phyloP scores from a whole-genome alignment of 2,888 invertebrate genomes.

The Hoplodrina ambigua region DNA sequence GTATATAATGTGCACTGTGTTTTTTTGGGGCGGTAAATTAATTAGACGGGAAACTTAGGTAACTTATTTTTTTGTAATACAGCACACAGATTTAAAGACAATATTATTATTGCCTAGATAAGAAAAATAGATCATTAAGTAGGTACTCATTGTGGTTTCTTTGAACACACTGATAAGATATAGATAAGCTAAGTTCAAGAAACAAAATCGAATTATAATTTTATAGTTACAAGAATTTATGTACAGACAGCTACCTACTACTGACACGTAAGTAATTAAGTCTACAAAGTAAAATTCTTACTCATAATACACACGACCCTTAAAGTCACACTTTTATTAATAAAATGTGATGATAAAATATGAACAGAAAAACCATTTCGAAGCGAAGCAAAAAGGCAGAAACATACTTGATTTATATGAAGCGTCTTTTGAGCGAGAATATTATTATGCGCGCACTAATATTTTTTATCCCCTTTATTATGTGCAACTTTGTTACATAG shows the following conservation, averaged over 20 bases:
- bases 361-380: slow-evolving; percentile 75
- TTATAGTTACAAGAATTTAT: background rate
- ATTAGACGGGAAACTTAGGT: background rate
- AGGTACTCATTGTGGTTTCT: background rate
- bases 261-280: slow-evolving; percentile 30
- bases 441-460: slow-evolving; percentile 79
- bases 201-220: background rate
- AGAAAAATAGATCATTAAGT: background rate
- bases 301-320: slow-evolving; percentile 61
- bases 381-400: slow-evolving; percentile 78
- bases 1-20: slow-evolving; percentile 21
- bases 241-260: slow-evolving; percentile 12
- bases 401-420: slow-evolving; percentile 85
- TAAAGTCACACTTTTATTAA: slow-evolving; percentile 78
- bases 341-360: slow-evolving; percentile 81
- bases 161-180: background rate
- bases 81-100: too few species aligned
- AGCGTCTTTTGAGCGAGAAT: slow-evolving; percentile 78
- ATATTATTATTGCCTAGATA: background rate
- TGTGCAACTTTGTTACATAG: slow-evolving; percentile 85
- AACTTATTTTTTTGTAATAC: background rate
- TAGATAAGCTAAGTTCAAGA: background rate
- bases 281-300: slow-evolving; percentile 76
- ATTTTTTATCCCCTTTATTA: slow-evolving; percentile 83
- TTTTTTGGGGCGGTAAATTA: slow-evolving; percentile 9